Percentiles rank a stretch among this genome's conserved stretches.
Conservation (phyloP, 2,888 invertebrate species). For the Mythimna loreyi region DNA sequence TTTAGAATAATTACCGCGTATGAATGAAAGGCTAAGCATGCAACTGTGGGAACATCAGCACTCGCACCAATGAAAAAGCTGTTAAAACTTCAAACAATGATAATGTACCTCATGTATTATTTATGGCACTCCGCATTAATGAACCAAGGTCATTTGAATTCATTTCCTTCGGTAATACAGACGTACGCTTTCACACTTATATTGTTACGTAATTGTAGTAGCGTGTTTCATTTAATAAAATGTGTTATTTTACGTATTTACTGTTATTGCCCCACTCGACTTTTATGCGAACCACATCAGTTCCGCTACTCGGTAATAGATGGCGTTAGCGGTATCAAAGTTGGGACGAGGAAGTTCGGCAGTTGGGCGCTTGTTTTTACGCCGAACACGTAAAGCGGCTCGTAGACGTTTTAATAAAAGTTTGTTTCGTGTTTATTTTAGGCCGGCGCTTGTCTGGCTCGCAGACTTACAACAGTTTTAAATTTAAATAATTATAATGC, state of each 20-base stretch:
- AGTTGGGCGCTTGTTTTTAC: conserved; percentile 68
- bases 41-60: conserved; percentile 67
- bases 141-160: conserved; percentile 88
- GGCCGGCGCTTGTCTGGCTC: conserved; percentile 73
- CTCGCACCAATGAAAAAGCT: conserved; percentile 76
- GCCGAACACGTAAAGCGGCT: conserved; percentile 72
- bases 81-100: conserved; percentile 82
- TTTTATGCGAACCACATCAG: conserved; percentile 72
- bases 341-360: conserved; percentile 33
- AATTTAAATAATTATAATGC: conserved; percentile 77
- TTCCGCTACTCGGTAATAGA: conserved; percentile 84
- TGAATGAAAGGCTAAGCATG: conserved; percentile 63
- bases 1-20: conserved; percentile 64
- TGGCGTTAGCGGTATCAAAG: conserved; percentile 75
- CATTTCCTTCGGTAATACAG: conserved; percentile 78
- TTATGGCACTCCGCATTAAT: conserved; percentile 83
- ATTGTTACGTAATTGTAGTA: conserved; percentile 67
- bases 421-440: conserved; percentile 83
- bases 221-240: conserved; percentile 60
- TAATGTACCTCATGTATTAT: conserved; percentile 87
- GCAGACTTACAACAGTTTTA: conserved; percentile 71
- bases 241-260: conserved; percentile 54
- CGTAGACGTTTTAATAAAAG: conserved; percentile 81
- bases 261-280: conserved; percentile 51
- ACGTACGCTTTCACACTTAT: conserved; percentile 71